Base-by-base conservation (phyloP, 2,113 vertebrate genomes). In the Laticauda colubrina region DNA sequence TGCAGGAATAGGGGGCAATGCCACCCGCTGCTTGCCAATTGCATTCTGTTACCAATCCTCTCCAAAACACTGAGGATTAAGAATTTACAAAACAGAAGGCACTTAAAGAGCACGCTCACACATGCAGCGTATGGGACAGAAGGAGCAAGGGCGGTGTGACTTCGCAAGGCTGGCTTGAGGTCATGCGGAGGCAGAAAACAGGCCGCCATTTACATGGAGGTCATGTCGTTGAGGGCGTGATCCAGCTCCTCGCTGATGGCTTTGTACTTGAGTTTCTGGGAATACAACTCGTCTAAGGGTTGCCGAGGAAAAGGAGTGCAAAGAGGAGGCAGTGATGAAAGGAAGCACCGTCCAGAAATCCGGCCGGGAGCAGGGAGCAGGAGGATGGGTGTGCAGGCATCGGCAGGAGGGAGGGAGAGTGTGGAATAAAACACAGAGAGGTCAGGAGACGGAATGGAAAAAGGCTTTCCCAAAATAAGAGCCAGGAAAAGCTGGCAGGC, bases 231-330 rank as follows among this genome's bases (percentile, higher is more conserved):
- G 98, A 99, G 99, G 97, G 99, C 98, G 97, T 99, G 99, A 98
- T 99, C 99, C 98, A 99, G 98, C 98, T 99, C 99, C 98, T 99
- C 99, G 97, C 99, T 99, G 99, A 99, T 99, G 98, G 99, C 99
- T 98, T 99, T 99, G 98, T 99, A 99, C 98, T 99, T 99, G 98
- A 99, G 98, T 98, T 99, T 99, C 99, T 99, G 99, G 98, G 99
- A 98, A 93, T 99, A 99, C 96, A 99, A 97, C 98, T 99, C 99
- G 97, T 99, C 99, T 99, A 98, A 93, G 90, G 95, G 89, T 94
- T 88, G 91, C 97, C 95, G 94, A 95, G 93, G 96, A 92, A 94
- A 93, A 93, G 96, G 97, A 93, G 95, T 92, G 95, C 95, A 96
- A 97, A 94, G 96, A 91, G 95, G 20, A 61, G 21, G 88, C 69